phyloP scores from a whole-genome alignment of 2,888 invertebrate species.

The Sphaeridia pumilis region DNA sequence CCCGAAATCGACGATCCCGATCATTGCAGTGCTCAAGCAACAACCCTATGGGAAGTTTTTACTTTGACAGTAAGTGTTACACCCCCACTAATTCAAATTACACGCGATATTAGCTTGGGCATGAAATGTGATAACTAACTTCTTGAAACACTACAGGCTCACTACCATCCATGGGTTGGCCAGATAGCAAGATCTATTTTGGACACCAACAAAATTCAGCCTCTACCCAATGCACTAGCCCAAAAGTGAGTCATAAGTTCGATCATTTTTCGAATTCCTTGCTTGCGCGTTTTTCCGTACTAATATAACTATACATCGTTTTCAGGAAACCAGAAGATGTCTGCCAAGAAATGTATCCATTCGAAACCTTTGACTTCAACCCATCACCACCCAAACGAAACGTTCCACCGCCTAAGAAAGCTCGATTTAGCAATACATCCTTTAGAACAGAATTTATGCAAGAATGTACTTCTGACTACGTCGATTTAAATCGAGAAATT shows the following conservation, averaged over 20 bases:
- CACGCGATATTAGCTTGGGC: no score
- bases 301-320: no score
- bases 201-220: slow-evolving; percentile 51
- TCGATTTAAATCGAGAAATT: no score
- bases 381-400: slow-evolving; percentile 40
- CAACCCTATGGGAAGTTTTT: slow-evolving; percentile 63
- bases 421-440: not conserved
- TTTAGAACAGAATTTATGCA: not conserved
- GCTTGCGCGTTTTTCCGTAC: no score
- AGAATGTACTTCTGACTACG: no score
- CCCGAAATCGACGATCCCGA: slow-evolving; percentile 70
- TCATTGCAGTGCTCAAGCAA: slow-evolving; percentile 71
- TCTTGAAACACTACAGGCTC: slow-evolving; percentile 44
- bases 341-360: slow-evolving; percentile 53
- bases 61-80: no score
- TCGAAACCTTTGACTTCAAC: slow-evolving; percentile 55
- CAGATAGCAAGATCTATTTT: slow-evolving; percentile 52
- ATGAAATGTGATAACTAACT: no score
- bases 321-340: slow-evolving; percentile 56
- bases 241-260: slow-evolving; percentile 60
- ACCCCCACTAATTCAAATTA: no score
- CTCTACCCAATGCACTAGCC: slow-evolving; percentile 51
- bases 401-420: not conserved
- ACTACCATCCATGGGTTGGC: slow-evolving; percentile 66
- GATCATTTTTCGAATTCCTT: no score